Base-by-base conservation (phyloP, 2,113 vertebrate genomes). In the Hemibagrus wyckioides region DNA sequence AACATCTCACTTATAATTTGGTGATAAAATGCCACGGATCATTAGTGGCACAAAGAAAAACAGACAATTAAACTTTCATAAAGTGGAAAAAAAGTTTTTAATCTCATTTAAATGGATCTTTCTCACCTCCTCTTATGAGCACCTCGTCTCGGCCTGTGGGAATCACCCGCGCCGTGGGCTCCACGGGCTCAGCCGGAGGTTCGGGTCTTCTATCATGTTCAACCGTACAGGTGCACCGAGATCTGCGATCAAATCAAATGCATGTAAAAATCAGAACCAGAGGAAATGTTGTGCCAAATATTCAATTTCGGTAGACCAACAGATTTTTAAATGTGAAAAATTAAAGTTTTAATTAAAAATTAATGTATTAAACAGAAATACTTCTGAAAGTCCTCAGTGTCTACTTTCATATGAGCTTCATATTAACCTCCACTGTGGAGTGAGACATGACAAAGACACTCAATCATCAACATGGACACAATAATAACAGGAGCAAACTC, bases 91-190 rank as follows among this genome's bases (percentile, higher is more conserved):
- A 15, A 52, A 17, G 28, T 3, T 36, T 69, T 44, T 80, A n/a
- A n/a, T n/a, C 11, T 1, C 9, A 17, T 83, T 30, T 11, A 19
- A 41, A 77, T 6, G 2, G 14, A 59, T 54, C 36, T 8, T 57
- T 56, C 88, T 92, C 75, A 94, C 93, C 94, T 88, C 91, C 89
- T 87, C 84, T 88, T 48, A 73, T 85, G 33, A 81, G 75, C 2
- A 33, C 11, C 10, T 94, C 90, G 0, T 93, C 92, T 21, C 65
- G 75, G 69, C 88, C 89, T 1, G 30, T 15, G 61, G 90, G 84
- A 8, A 86, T 50, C 14, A 4, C 48, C 0, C 84, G 85, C 0
- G 33, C 79, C 21, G 21, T 41, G 41, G 41, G 85, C 36, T 41
- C 5, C 10, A 80, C 33, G 0, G 88, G 44, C 13, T 82, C 83